phyloP scores from a whole-genome alignment of 2,113 vertebrate genomes.

The Potamarius usumacintae region DNA sequence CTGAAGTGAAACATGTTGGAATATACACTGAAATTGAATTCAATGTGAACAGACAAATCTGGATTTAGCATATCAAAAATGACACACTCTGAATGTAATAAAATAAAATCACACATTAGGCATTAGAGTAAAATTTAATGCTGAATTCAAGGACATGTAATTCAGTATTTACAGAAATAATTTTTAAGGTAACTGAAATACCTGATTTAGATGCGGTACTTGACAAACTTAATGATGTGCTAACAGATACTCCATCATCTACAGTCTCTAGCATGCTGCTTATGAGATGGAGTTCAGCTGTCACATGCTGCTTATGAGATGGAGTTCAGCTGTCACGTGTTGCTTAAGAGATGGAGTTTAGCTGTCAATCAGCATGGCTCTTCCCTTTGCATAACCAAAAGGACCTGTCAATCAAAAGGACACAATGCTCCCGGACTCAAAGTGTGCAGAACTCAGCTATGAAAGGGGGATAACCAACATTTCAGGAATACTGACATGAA shows the following conservation, averaged over 20 bases:
- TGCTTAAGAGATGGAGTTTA: conserved; percentile 28
- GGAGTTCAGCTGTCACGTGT: conserved; percentile 30
- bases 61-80: not conserved
- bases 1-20: conserved; percentile 8
- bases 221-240: not conserved
- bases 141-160: not conserved
- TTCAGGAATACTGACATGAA: conserved; percentile 29
- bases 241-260: not conserved
- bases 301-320: conserved; percentile 34
- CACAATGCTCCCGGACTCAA: not conserved
- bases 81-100: conserved; percentile 3
- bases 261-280: conserved; percentile 41
- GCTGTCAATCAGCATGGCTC: conserved; percentile 32
- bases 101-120: not conserved
- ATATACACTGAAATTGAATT: conserved; percentile 24
- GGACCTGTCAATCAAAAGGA: not conserved
- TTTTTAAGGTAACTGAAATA: not conserved
- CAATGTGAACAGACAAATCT: conserved; percentile 8
- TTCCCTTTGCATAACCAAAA: not conserved
- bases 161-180: not conserved
- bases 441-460: not conserved
- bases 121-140: not conserved
- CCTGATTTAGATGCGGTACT: not conserved
- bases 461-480: not conserved
- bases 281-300: conserved; percentile 23